A percentile compares a stretch with the other conserved stretches of the same genome.
Evolutionary conservation across 2,797 vertebrate genomes (phyloP).

Genomic region (Acomys russatus): DNA sequence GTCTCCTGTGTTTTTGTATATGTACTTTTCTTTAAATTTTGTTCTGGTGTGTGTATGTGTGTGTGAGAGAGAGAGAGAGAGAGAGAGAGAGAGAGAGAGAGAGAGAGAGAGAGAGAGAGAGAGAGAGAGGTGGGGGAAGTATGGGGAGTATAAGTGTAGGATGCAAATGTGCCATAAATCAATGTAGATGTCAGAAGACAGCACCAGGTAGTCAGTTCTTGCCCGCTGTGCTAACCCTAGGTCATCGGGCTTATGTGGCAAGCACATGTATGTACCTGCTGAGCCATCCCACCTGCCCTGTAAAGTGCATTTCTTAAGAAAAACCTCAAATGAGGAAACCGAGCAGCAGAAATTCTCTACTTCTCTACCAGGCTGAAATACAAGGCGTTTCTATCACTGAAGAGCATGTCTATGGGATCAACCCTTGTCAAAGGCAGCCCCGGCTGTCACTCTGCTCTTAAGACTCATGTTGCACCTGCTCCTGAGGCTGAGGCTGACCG

Average conservation of each 20-base stretch:
- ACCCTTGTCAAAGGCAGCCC: not conserved
- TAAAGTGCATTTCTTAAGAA: constrained; percentile 71
- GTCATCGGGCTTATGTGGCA: not conserved
- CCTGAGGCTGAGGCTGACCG: fast-evolving
- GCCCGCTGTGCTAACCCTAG: not conserved
- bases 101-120: no score
- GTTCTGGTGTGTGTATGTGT: not conserved
- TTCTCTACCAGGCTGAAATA: not conserved
- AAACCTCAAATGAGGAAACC: constrained; percentile 1
- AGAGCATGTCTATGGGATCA: not conserved
- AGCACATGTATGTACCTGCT: not conserved
- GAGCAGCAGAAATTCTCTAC: constrained; percentile 31
- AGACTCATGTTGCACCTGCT: fast-evolving
- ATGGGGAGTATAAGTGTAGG: not conserved
- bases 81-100: no score
- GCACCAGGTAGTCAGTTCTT: not conserved
- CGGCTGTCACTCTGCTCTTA: not conserved
- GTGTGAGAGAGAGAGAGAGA: no score
- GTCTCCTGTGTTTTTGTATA: constrained; percentile 64
- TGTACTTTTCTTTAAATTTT: not conserved
- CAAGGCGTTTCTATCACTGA: constrained; percentile 36
- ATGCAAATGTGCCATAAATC: not conserved
- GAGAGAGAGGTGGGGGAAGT: no score
- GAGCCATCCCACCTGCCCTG: not conserved
- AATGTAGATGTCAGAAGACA: not conserved